Evolutionary conservation across 1,140 invertebrate species (phyloP), one percentile per base, ranked within the genome.

Genomic region (Anastatus disparis): DNA sequence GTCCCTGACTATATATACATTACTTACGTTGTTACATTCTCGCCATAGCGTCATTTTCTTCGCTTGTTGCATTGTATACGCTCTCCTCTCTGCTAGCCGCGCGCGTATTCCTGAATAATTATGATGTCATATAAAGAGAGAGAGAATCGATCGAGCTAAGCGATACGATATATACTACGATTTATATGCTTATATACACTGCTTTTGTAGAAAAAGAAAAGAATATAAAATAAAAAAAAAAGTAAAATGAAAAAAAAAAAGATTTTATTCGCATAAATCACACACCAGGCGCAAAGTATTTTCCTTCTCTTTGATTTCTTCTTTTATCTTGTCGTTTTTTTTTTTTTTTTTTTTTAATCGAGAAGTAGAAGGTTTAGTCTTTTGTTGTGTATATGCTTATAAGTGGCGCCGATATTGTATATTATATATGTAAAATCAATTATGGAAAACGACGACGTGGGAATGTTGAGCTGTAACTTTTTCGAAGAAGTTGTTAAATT

Each of bases 51-150:
- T n/a, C n/a, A n/a, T n/a, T n/a, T n/a, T n/a, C n/a, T n/a, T n/a
- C n/a, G n/a, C n/a, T n/a, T n/a, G n/a, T n/a, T n/a, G n/a, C n/a
- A n/a, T n/a, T n/a, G n/a, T n/a, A n/a, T n/a, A n/a, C n/a, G n/a
- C n/a, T n/a, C n/a, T n/a, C n/a, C n/a, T n/a, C n/a, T n/a, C n/a
- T n/a, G n/a, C n/a, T n/a, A n/a, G n/a, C n/a, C n/a, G n/a, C n/a
- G n/a, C 8, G 42, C 38, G 26, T 29, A 3, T 27, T 29, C 67
- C 63, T 56, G 62, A 70, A 74, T 74, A 74, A 75, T 75, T 76
- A 77, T 73, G 75, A 77, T 77, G 76, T 76, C 74, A 76, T 74
- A 75, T n/a, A n/a, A n/a, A n/a, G n/a, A n/a, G n/a, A n/a, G 20
- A 35, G 22, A 8, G 53, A 6, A 53, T 53, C 44, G 67, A 62